phyloP scores from a whole-genome alignment of 2,113 vertebrate genomes.

The Oxyura jamaicensis region DNA sequence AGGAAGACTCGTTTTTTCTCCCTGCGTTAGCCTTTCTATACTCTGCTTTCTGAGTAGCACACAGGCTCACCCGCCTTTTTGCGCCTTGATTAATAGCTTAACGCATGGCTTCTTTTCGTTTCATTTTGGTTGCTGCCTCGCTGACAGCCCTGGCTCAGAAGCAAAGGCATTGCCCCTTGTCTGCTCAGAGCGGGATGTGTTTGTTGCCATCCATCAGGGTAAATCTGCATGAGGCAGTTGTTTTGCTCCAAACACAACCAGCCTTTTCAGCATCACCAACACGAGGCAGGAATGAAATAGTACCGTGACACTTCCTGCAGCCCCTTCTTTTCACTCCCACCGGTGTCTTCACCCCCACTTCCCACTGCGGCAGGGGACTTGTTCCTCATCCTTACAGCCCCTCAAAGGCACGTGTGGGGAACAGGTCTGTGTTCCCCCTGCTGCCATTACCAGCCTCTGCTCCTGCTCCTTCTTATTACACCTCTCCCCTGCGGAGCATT shows the following conservation, averaged over 20 bases:
- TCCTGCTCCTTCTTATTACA: not conserved
- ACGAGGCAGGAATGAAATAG: not conserved
- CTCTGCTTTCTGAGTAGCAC: not conserved
- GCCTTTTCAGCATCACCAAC: not conserved
- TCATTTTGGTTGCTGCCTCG: not conserved
- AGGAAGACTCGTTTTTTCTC: not conserved
- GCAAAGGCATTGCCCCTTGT: not conserved
- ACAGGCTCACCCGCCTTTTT: not conserved
- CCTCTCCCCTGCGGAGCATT: not conserved
- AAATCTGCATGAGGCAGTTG: no score
- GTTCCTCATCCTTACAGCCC: fast-evolving
- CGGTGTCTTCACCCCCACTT: not conserved
- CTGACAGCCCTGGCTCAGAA: not conserved
- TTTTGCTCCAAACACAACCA: not conserved
- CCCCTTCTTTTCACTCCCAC: not conserved
- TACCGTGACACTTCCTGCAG: fast-evolving
- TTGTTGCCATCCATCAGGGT: not conserved
- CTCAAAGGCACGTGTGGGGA: not conserved
- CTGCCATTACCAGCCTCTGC: not conserved
- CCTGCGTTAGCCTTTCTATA: no score
- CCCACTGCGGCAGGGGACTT: not conserved
- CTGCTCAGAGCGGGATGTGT: not conserved
- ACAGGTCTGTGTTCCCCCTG: fast-evolving
- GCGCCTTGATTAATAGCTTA: not conserved
- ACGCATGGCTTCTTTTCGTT: not conserved